Evolutionary conservation across 2,888 invertebrate genomes (phyloP).

Genomic region (Magallana nippona): DNA sequence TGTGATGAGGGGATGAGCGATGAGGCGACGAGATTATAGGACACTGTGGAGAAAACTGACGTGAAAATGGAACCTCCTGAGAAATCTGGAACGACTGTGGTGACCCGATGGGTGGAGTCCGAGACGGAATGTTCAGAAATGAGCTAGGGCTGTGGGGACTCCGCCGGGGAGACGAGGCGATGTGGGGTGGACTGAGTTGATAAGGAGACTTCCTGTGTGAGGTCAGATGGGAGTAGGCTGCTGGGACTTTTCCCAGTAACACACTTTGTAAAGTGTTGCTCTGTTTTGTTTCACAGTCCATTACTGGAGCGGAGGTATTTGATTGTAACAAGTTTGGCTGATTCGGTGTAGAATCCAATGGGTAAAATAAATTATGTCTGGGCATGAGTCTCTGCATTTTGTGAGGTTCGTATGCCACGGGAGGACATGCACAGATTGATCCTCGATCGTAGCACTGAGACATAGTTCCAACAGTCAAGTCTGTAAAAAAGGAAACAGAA

Average conservation of each 20-base stretch:
- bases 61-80: conserved; percentile 23
- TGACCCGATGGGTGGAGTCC: neutral
- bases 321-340: conserved; percentile 16
- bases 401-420: conserved; percentile 46
- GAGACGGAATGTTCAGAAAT: conserved; percentile 43
- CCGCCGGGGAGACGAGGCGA: conserved; percentile 36
- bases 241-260: conserved; percentile 70
- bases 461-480: conserved; percentile 34
- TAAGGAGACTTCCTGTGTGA: conserved; percentile 47
- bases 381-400: conserved; percentile 39
- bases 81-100: neutral
- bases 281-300: conserved; percentile 37
- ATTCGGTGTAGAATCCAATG: neutral
- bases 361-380: conserved; percentile 19
- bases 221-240: conserved; percentile 70
- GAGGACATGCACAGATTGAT: conserved; percentile 51
- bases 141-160: conserved; percentile 33
- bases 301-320: conserved; percentile 34
- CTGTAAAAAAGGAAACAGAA: neutral
- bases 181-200: conserved; percentile 40
- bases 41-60: conserved; percentile 23
- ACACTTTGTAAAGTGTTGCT: conserved; percentile 68
- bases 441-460: conserved; percentile 36
- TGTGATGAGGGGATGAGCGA: conserved; percentile 41
- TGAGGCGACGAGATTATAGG: conserved; percentile 39